phyloP scores from a whole-genome alignment of 2,113 vertebrate species.

The Capra hircus region DNA sequence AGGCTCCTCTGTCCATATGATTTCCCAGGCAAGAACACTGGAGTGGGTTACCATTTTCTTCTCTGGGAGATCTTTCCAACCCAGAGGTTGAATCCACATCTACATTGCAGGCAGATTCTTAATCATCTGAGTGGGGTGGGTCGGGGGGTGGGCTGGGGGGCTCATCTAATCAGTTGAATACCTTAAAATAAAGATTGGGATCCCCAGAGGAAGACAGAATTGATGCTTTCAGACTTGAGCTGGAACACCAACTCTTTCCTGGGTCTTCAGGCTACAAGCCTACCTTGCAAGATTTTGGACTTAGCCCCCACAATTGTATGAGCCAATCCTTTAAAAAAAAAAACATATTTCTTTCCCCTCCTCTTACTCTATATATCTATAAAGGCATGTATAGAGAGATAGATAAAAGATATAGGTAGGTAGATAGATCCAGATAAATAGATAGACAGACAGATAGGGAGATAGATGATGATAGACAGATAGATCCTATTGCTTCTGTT shows the following conservation, averaged over 20 bases:
- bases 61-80: neutral
- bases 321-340: neutral
- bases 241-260: neutral
- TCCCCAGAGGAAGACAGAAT: neutral
- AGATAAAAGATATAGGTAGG: neutral
- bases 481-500: neutral
- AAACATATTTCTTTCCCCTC: neutral
- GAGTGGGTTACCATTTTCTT: neutral
- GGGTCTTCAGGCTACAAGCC: neutral
- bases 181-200: neutral
- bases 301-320: neutral
- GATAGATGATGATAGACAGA: neutral
- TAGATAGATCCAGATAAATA: neutral
- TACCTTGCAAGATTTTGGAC: neutral
- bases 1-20: neutral
- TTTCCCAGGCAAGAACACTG: neutral
- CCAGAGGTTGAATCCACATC: neutral
- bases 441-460: neutral
- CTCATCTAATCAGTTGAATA: neutral
- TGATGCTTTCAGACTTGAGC: neutral
- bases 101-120: neutral
- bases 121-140: neutral
- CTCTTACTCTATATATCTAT: neutral
- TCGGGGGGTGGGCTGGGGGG: neutral
- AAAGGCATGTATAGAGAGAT: neutral